Conservation (phyloP, 2,113 vertebrate species). For the Corythaeola cristata region DNA sequence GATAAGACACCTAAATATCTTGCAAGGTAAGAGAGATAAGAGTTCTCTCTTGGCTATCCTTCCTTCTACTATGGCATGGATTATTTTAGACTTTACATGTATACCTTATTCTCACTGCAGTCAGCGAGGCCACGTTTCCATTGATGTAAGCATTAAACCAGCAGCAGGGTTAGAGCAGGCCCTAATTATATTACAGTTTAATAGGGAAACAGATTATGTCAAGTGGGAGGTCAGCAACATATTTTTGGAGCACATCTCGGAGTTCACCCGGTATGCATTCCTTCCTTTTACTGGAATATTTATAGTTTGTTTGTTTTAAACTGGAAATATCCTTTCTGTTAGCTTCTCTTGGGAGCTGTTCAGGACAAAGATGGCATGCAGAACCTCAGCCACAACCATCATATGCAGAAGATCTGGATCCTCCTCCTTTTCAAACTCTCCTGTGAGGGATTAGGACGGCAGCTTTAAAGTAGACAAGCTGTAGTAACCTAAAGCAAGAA, state of each 20-base stretch:
- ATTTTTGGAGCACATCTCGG: conserved; percentile 49
- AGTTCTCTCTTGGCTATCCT: not conserved
- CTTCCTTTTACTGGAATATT: conserved; percentile 51
- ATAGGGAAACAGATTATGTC: conserved; percentile 47
- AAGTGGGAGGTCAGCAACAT: conserved; percentile 46
- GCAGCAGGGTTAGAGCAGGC: not conserved
- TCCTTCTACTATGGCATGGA: not conserved
- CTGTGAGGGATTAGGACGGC: not conserved
- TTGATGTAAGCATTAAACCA: conserved; percentile 29
- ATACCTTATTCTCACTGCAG: not conserved
- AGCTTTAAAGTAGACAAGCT: not conserved
- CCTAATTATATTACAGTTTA: conserved; percentile 63
- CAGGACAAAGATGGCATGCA: not conserved
- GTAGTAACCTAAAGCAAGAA: not conserved
- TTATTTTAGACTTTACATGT: conserved; percentile 4
- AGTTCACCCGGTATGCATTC: not conserved
- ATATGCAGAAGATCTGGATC: not conserved
- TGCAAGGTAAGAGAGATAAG: not conserved
- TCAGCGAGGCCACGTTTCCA: not conserved
- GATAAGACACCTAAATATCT: not conserved
- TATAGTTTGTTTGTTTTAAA: conserved; percentile 34
- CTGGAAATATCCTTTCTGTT: conserved; percentile 10
- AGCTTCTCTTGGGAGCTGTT: not conserved
- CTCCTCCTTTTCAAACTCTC: not conserved
- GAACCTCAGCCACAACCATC: not conserved